Evolutionary conservation across 2,797 vertebrate genomes (phyloP), one percentile per base, ranked within the genome.

Genomic region (Sitta carolinensis): DNA sequence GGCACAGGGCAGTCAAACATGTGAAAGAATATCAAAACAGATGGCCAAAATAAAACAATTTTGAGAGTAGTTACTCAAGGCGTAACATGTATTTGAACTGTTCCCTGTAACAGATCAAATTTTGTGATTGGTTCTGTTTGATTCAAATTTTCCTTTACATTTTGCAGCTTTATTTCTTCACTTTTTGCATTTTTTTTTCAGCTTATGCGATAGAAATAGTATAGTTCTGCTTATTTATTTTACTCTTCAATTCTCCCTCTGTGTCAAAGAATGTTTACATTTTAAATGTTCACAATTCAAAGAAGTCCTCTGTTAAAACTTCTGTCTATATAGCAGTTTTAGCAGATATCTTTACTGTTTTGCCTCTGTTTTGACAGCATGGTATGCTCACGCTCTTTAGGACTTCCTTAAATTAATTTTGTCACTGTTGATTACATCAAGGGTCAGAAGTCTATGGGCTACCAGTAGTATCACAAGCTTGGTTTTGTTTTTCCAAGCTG

Each of bases 1-100:
- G 70, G 13, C 52, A 18, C 0, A 0, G 18, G 5, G 12, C 27
- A 32, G 34, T 30, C 26, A 67, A 19, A 68, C 4, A 5, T 13
- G n/a, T 30, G 64, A 29, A 43, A 66, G 32, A 11, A 34, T 42
- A 55, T 9, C 2, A 11, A 88, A 40, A n/a, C 18, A 72, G 36
- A 74, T 59, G 40, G 26, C 8, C 18, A 70, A 85, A 85, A 62
- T 13, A 55, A n/a, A 2, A 50, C 5, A 15, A 45, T 84, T 62
- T 64, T 22, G 67, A 78, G 57, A 68, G 16, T 5, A 10, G 2
- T 4, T 62, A 10, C 26, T 72, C n/a, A 20, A 48, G 54, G 5
- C 2, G 5, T 50, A 66, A 22, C 15, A 51, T 13, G 6, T n/a
- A 64, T 83, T 73, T 69, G 9, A 89, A 62, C 13, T 40, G 38